phyloP scores from a whole-genome alignment of 2,888 invertebrate genomes.

The Tridacna gigas region DNA sequence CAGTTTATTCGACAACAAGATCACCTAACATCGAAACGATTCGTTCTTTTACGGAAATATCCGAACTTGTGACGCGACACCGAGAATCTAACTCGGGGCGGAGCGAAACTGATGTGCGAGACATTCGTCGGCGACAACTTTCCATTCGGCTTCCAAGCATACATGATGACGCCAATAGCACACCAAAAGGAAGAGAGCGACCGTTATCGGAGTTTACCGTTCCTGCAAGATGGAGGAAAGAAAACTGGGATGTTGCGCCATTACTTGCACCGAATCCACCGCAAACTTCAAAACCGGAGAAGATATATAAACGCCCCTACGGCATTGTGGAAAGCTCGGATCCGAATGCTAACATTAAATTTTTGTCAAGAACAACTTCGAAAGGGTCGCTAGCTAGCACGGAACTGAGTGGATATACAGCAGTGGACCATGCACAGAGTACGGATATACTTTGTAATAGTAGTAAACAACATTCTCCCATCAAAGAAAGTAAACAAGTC shows the following conservation, averaged over 20 bases:
- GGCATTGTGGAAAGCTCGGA: not conserved
- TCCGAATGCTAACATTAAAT: not conserved
- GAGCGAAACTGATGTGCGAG: not conserved
- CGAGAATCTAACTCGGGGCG: constrained; percentile 10
- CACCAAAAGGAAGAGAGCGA: constrained; percentile 37
- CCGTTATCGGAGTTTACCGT: constrained; percentile 51
- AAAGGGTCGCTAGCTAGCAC: constrained; percentile 13
- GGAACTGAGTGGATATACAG: not conserved
- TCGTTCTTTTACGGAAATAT: constrained; percentile 34
- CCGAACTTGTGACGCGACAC: constrained; percentile 15
- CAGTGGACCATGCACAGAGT: not conserved
- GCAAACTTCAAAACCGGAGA: not conserved
- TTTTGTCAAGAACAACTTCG: constrained; percentile 9
- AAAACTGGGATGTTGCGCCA: constrained; percentile 53
- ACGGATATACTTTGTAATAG: not conserved
- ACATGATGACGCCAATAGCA: not conserved
- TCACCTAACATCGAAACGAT: not conserved
- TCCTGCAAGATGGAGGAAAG: constrained; percentile 41
- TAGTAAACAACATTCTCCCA: not conserved
- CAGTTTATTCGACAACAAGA: not conserved
- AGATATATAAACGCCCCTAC: not conserved
- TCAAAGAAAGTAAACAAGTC: not conserved
- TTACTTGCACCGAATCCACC: constrained; percentile 30
- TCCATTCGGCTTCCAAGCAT: constrained; percentile 29
- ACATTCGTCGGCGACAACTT: constrained; percentile 9